These are phyloP conservation scores for Mormyrus hasselquistii DNA, from an alignment of 2,797 vertebrate genomes.

Conservation along the genomic window DNA sequence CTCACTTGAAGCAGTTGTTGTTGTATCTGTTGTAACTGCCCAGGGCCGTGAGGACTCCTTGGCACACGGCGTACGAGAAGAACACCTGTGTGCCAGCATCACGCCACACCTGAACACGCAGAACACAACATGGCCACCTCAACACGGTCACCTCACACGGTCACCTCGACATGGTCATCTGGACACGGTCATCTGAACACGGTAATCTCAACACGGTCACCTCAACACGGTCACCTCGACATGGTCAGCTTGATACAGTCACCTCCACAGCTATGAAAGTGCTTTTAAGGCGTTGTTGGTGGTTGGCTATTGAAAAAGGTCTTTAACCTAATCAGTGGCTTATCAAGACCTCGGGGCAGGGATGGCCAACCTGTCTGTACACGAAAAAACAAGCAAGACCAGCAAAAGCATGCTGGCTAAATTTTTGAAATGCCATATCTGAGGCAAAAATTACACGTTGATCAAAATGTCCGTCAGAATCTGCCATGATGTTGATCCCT, in stretches of 20 bases:
- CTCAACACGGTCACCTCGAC: background rate
- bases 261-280: background rate
- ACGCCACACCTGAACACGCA: conserved; percentile 69
- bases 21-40: conserved; percentile 92
- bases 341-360: background rate
- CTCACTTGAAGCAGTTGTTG: conserved; percentile 88
- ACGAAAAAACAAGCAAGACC: background rate
- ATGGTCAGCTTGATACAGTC: background rate
- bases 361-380: background rate
- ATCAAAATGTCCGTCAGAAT: background rate
- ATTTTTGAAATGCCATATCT: background rate
- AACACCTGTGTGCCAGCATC: conserved; percentile 82
- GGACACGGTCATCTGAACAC: no score
- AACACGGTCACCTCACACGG: background rate
- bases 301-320: background rate
- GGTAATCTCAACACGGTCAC: no score
- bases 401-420: background rate
- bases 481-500: background rate
- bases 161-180: no score
- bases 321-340: background rate
- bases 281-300: background rate
- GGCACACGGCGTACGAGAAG: conserved; percentile 77
- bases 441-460: background rate
- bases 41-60: conserved; percentile 82
- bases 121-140: background rate